These are phyloP conservation scores for Paedocypris micromegethes DNA, from an alignment of 2,797 vertebrate genomes.

Conservation along the genomic window DNA sequence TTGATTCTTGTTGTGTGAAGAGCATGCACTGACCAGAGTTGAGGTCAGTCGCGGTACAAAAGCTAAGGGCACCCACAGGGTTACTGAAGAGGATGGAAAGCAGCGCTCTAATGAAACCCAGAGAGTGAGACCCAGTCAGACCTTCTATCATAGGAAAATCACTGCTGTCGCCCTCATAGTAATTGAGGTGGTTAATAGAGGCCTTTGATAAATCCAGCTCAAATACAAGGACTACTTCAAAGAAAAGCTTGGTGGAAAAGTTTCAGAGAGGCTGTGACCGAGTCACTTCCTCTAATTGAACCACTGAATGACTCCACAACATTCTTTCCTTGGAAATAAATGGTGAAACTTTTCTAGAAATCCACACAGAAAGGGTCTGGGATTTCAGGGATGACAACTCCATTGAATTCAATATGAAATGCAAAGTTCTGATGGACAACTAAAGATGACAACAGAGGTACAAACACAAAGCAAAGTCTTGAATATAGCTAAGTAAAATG, in stretches of 20 bases:
- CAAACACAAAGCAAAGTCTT: too few species aligned
- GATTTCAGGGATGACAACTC: too few species aligned
- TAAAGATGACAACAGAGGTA: too few species aligned
- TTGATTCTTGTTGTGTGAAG: slow-evolving; percentile 65
- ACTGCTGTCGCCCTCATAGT: slow-evolving; percentile 64
- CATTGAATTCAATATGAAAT: too few species aligned
- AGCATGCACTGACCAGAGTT: slow-evolving; percentile 61
- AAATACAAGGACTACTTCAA: slow-evolving; percentile 64
- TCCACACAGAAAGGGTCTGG: too few species aligned
- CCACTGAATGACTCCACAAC: not conserved
- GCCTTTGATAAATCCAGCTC: slow-evolving; percentile 64
- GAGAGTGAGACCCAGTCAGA: slow-evolving; percentile 65
- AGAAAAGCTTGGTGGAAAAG: slow-evolving; percentile 59
- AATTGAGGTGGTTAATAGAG: slow-evolving; percentile 71
- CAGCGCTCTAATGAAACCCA: slow-evolving; percentile 60
- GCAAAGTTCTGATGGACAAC: too few species aligned
- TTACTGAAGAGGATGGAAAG: slow-evolving; percentile 59
- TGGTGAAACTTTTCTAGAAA: too few species aligned
- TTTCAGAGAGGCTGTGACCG: slow-evolving; percentile 58
- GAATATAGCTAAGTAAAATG: too few species aligned
- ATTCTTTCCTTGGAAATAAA: too few species aligned
- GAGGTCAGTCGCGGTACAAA: slow-evolving; percentile 54
- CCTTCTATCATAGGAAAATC: slow-evolving; percentile 66
- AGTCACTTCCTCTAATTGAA: slow-evolving; percentile 61
- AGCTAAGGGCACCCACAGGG: slow-evolving; percentile 59